Evolutionary conservation across 2,888 invertebrate species (phyloP).

Genomic region (Harpalus rufipes): DNA sequence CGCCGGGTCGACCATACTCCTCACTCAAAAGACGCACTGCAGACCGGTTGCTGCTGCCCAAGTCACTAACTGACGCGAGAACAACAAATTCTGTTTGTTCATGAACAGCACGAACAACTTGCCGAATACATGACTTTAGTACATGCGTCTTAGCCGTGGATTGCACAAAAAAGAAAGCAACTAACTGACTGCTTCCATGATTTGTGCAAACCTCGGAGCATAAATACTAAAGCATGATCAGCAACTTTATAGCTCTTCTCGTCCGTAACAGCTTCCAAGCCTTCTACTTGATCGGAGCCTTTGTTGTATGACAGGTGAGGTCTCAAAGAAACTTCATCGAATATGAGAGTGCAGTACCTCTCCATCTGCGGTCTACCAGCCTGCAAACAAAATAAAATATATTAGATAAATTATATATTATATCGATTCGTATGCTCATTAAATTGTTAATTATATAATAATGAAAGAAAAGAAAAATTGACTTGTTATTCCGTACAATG

Average conservation of each 20-base stretch:
- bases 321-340: slow-evolving; percentile 29
- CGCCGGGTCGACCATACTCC: neutral
- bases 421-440: too few relatives aligned
- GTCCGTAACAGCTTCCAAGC: slow-evolving; percentile 12
- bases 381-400: too few relatives aligned
- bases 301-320: neutral
- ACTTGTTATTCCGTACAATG: too few relatives aligned
- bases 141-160: slow-evolving; percentile 14
- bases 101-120: slow-evolving; percentile 39
- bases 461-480: too few relatives aligned
- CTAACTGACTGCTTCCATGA: slow-evolving; percentile 51
- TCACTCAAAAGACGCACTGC: slow-evolving; percentile 26
- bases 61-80: slow-evolving; percentile 39
- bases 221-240: slow-evolving; percentile 57
- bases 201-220: slow-evolving; percentile 34
- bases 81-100: slow-evolving; percentile 34
- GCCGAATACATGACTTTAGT: slow-evolving; percentile 31
- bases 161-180: slow-evolving; percentile 47
- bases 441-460: too few relatives aligned
- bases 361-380: neutral
- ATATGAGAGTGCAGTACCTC: slow-evolving; percentile 5
- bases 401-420: too few relatives aligned
- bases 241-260: neutral
- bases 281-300: neutral
- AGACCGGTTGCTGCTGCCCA: slow-evolving; percentile 36